Evolutionary conservation across 2,113 vertebrate species (phyloP).

Genomic region (Hemichromis elongatus): DNA sequence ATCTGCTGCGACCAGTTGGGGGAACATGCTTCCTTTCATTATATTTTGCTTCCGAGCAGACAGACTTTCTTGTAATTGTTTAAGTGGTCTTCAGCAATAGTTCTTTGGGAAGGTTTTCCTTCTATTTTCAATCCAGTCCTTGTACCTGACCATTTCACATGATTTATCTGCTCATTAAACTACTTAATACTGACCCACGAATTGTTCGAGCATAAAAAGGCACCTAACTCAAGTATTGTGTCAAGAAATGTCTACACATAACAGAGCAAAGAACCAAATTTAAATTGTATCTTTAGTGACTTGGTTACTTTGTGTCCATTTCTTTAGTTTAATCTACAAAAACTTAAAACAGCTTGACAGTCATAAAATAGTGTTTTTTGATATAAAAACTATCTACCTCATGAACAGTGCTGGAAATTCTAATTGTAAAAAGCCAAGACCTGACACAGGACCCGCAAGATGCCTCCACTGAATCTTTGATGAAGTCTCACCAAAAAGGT

Average conservation of each 20-base stretch:
- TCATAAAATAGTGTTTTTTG: neutral
- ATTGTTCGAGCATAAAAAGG: neutral
- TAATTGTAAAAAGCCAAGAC: neutral
- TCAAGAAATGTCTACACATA: neutral
- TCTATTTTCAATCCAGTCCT: too few species aligned
- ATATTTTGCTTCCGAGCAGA: neutral
- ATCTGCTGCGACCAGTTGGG: too few species aligned
- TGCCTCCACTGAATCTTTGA: neutral
- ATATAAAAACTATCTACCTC: neutral
- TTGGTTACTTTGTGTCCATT: neutral
- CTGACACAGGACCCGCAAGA: neutral
- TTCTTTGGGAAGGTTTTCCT: neutral
- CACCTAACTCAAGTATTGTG: neutral
- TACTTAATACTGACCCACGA: neutral
- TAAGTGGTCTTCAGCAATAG: neutral
- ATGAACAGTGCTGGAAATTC: neutral
- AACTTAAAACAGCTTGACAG: neutral
- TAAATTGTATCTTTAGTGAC: neutral
- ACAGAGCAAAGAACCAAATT: neutral
- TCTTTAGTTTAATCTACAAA: neutral
- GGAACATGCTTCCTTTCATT: neutral
- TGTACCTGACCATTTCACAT: neutral
- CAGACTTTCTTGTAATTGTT: neutral
- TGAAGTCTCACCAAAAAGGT: neutral
- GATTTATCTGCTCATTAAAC: neutral